These are phyloP conservation scores for Kryptolebias ocellatus DNA, from an alignment of 2,797 vertebrate genomes.

Conservation along the genomic window DNA sequence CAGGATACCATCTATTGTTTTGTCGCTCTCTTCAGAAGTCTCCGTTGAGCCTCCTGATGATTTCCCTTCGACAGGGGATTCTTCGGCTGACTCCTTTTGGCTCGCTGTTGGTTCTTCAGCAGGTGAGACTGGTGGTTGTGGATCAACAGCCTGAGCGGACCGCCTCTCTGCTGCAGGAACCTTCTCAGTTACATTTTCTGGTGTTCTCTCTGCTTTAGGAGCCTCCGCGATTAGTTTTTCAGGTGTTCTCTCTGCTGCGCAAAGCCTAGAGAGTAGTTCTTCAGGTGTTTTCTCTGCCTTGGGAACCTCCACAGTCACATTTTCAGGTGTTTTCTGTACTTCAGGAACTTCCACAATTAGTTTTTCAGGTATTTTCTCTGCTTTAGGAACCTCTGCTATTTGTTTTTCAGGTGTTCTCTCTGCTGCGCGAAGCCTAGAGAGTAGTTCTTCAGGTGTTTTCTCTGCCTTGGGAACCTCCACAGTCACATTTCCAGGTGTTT, in stretches of 20 bases:
- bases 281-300: too few relatives aligned
- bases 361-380: too few relatives aligned
- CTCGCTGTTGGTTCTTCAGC: conserved; percentile 16
- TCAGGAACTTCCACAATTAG: too few relatives aligned
- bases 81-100: conserved; percentile 13
- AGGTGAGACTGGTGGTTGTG: conserved; percentile 7
- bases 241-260: too few relatives aligned
- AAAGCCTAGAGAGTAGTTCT: too few relatives aligned
- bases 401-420: not conserved
- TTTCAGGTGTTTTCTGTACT: too few relatives aligned
- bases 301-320: too few relatives aligned
- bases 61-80: not conserved
- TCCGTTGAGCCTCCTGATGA: not conserved
- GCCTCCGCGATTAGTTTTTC: too few relatives aligned
- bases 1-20: conserved; percentile 5
- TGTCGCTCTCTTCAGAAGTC: conserved; percentile 4
- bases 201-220: too few relatives aligned
- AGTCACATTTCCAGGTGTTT: too few relatives aligned
- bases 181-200: too few relatives aligned
- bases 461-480: conserved; percentile 16
- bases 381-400: not conserved
- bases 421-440: conserved; percentile 2
- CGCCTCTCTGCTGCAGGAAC: not conserved
- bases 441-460: conserved; percentile 9
- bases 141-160: conserved; percentile 2